Evolutionary conservation across 1,140 invertebrate species (phyloP).

Genomic region (Meteorus sp.): DNA sequence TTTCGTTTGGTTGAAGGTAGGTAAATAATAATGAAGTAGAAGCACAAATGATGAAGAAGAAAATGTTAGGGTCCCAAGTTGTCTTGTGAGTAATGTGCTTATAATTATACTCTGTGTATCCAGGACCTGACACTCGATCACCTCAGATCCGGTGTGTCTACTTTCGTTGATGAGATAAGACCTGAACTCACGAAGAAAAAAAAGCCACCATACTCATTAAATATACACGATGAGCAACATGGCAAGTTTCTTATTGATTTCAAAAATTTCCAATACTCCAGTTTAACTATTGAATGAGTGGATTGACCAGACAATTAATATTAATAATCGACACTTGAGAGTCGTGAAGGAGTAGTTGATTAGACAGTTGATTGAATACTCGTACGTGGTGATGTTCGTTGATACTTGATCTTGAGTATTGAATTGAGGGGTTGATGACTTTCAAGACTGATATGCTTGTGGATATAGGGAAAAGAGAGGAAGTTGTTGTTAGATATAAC

Average conservation of each 20-base stretch:
- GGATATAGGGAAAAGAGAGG: background rate
- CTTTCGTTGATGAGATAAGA: background rate
- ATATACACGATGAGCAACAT: no score
- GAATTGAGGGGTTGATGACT: slow-evolving; percentile 5
- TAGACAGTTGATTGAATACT: background rate
- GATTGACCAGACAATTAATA: slow-evolving; percentile 9
- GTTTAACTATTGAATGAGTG: no score
- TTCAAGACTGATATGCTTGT: no score
- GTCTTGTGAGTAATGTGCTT: slow-evolving; percentile 44
- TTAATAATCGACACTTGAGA: background rate
- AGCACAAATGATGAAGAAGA: slow-evolving; percentile 9
- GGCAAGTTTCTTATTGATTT: no score
- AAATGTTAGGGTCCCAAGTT: slow-evolving; percentile 17
- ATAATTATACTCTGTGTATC: slow-evolving; percentile 43
- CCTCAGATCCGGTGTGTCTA: background rate
- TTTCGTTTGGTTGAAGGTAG: slow-evolving; percentile 13
- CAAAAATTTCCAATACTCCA: no score
- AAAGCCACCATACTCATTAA: background rate
- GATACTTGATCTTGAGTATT: slow-evolving; percentile 11
- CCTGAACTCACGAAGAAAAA: background rate
- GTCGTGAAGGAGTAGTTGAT: background rate
- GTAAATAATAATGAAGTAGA: slow-evolving; percentile 23
- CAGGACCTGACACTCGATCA: slow-evolving; percentile 24
- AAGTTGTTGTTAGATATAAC: background rate
- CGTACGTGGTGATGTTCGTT: no score